phyloP scores from a whole-genome alignment of 2,888 invertebrate genomes.

The Agonum fuliginosum region DNA sequence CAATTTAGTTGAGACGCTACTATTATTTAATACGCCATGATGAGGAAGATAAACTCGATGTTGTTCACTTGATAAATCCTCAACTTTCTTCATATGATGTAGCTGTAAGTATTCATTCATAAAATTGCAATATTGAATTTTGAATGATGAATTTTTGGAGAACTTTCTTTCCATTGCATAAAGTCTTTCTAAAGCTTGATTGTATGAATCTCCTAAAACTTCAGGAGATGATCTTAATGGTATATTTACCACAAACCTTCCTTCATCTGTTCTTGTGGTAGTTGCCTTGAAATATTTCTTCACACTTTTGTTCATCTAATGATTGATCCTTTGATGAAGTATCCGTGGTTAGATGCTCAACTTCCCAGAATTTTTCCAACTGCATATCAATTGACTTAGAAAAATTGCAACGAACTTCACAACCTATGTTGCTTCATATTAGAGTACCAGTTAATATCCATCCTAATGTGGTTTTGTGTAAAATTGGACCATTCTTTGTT shows the following conservation, averaged over 20 bases:
- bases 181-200: constrained; percentile 48
- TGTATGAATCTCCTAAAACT: constrained; percentile 53
- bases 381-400: background rate
- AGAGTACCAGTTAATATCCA: background rate
- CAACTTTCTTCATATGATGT: constrained; percentile 14
- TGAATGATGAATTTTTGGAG: background rate
- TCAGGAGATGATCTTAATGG: background rate
- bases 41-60: constrained; percentile 44
- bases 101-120: constrained; percentile 54
- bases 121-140: constrained; percentile 42
- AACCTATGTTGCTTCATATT: background rate
- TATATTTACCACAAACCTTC: background rate
- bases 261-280: background rate
- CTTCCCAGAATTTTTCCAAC: background rate
- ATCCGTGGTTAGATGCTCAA: background rate
- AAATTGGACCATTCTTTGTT: background rate
- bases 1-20: constrained; percentile 41
- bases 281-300: background rate
- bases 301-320: background rate
- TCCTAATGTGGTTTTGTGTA: background rate
- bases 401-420: background rate
- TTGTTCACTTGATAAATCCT: background rate
- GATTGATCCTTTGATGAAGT: background rate
- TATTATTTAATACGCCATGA: constrained; percentile 52
- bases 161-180: constrained; percentile 52